Percentiles rank a stretch among this genome's conserved stretches.
These are phyloP conservation scores for Columba janthina DNA, from an alignment of 2,113 vertebrate species.

Conservation along the genomic window DNA sequence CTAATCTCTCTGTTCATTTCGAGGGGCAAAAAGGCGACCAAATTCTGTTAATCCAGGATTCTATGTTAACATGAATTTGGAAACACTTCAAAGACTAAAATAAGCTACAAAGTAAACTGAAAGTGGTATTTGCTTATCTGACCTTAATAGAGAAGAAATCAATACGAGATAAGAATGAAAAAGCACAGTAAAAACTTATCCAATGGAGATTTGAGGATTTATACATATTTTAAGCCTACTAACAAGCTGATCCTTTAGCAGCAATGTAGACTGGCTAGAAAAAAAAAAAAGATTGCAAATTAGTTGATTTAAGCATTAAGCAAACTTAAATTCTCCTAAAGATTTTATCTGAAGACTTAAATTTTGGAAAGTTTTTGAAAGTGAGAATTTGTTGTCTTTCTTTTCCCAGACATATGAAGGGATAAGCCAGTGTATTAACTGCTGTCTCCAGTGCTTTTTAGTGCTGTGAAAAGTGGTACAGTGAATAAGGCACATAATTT, in stretches of 20 bases:
- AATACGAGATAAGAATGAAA: not conserved
- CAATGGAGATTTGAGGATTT: not conserved
- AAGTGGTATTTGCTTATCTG: not conserved
- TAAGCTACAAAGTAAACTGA: not conserved
- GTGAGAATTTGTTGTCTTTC: not conserved
- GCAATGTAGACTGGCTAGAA: too few species aligned
- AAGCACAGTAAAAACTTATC: not conserved
- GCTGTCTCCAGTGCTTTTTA: not conserved
- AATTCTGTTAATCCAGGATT: not conserved
- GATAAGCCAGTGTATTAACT: not conserved
- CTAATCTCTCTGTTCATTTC: not conserved
- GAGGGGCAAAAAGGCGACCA: not conserved
- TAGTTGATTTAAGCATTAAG: not conserved
- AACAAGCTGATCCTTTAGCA: too few species aligned
- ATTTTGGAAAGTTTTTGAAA: not conserved
- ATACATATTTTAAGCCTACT: not conserved
- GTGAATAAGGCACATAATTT: not conserved
- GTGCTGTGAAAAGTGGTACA: not conserved
- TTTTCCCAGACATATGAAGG: not conserved
- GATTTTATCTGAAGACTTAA: not conserved
- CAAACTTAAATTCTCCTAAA: not conserved
- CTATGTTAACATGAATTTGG: not conserved
- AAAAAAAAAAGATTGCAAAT: too few species aligned
- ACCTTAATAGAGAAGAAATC: not conserved
- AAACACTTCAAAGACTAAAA: constrained; percentile 3